Conservation (phyloP, 2,797 vertebrate genomes). For the Coreius guichenoti region DNA sequence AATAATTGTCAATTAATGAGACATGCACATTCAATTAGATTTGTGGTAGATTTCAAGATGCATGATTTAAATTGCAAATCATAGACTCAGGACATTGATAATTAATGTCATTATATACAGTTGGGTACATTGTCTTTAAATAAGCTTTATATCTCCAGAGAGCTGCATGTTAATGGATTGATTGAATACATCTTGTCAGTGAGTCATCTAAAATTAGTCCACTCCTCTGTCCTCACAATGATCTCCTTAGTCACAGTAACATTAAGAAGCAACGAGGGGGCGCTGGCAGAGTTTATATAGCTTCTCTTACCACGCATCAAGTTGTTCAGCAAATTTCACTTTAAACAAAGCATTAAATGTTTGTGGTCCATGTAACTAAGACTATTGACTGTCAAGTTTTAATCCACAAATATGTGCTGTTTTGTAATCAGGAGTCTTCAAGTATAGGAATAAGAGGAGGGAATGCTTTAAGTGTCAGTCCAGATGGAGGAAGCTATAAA, state of each 20-base stretch:
- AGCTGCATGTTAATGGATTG: slow-evolving; percentile 20
- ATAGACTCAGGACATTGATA: not conserved
- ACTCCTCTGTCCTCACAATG: slow-evolving; percentile 17
- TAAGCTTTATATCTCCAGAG: slow-evolving; percentile 42
- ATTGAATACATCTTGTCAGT: slow-evolving; percentile 44
- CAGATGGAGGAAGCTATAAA: slow-evolving; percentile 48
- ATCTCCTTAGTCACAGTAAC: slow-evolving; percentile 40
- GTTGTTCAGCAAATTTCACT: slow-evolving; percentile 9
- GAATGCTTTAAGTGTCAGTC: slow-evolving; percentile 31
- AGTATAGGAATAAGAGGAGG: slow-evolving; percentile 16
- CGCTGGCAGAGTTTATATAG: slow-evolving; percentile 31
- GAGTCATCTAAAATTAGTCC: slow-evolving; percentile 37
- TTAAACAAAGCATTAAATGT: slow-evolving; percentile 16
- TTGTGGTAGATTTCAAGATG: not conserved
- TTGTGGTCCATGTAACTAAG: not conserved
- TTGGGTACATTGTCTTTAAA: slow-evolving; percentile 16
- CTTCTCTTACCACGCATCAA: not conserved
- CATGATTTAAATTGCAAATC: slow-evolving; percentile 5
- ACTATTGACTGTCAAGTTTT: not conserved
- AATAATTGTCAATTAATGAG: not conserved
- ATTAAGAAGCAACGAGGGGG: slow-evolving; percentile 27
- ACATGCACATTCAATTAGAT: not conserved
- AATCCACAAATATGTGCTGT: slow-evolving; percentile 1
- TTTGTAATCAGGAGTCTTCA: not conserved
- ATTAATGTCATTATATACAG: not conserved